A percentile compares a stretch with the other conserved stretches of the same genome.
Evolutionary conservation across 2,797 vertebrate species (phyloP).

Genomic region (Chloroceryle amazona): DNA sequence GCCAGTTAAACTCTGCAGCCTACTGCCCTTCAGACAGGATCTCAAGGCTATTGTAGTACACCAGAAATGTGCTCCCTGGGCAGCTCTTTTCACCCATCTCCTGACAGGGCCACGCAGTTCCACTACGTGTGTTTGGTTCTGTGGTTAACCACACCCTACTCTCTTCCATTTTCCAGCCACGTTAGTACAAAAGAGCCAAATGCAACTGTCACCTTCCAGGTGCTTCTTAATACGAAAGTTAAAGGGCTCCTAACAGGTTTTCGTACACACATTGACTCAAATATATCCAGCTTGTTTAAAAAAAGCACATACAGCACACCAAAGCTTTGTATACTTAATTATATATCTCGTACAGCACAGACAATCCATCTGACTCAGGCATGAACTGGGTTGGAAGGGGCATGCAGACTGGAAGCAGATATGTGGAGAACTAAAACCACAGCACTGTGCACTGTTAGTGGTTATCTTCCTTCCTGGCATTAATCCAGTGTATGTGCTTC

Average conservation of each 20-base stretch:
- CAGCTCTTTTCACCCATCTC: not conserved
- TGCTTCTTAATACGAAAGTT: not conserved
- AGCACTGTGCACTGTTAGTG: not conserved
- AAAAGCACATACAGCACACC: not conserved
- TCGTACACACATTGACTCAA: not conserved
- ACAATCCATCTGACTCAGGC: not conserved
- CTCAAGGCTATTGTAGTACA: accelerated
- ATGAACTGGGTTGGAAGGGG: not conserved
- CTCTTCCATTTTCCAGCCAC: not conserved
- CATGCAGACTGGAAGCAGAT: not conserved
- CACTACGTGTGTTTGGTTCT: accelerated
- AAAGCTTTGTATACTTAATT: not conserved
- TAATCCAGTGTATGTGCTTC: not conserved
- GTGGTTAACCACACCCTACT: not conserved
- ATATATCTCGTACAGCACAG: not conserved
- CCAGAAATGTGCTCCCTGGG: accelerated
- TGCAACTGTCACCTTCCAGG: not conserved
- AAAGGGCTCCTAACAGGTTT: not conserved
- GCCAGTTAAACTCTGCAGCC: not conserved
- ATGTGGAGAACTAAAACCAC: not conserved
- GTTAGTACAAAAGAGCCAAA: not conserved
- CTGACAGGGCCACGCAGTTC: not conserved
- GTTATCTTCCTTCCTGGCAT: not conserved
- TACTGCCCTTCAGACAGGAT: not conserved
- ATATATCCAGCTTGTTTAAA: not conserved